Evolutionary conservation across 2,797 vertebrate species (phyloP).

Genomic region (Petrocephalus schoutedeni): DNA sequence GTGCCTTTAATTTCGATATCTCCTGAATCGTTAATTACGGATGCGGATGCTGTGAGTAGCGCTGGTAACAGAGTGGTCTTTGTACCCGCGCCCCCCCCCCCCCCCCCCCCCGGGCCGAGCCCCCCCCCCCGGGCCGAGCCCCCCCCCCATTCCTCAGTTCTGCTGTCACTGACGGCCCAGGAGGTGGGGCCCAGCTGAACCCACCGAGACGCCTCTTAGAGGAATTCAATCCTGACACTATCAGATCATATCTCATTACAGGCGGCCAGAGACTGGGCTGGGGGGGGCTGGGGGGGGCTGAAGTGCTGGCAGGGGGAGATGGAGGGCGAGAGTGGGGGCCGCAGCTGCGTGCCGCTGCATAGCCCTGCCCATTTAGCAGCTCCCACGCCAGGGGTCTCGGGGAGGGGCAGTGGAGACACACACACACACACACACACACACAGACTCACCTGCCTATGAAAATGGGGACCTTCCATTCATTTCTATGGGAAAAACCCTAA

Average conservation of each 20-base stretch:
- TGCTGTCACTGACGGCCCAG: not conserved
- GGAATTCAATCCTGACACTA: not conserved
- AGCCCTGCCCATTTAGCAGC: not conserved
- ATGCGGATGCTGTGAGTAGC: not conserved
- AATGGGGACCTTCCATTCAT: too few species aligned
- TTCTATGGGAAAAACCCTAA: too few species aligned
- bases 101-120: not conserved
- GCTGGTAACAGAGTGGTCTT: not conserved
- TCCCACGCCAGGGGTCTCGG: not conserved
- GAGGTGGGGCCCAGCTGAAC: not conserved
- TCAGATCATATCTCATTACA: slow-evolving; percentile 16
- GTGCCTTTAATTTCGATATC: not conserved
- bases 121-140: too few species aligned
- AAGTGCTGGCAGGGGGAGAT: not conserved
- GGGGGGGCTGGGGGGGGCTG: not conserved
- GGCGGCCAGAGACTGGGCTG: not conserved
- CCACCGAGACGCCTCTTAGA: not conserved
- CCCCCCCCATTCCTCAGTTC: not conserved
- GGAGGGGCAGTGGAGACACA: not conserved
- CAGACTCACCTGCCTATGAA: too few species aligned
- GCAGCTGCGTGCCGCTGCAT: not conserved
- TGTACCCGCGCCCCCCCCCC: not conserved
- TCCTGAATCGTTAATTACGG: not conserved
- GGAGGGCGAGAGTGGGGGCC: not conserved
- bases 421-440: too few species aligned